Evolutionary conservation across 2,797 vertebrate species (phyloP).

Genomic region (Xenopus petersii): DNA sequence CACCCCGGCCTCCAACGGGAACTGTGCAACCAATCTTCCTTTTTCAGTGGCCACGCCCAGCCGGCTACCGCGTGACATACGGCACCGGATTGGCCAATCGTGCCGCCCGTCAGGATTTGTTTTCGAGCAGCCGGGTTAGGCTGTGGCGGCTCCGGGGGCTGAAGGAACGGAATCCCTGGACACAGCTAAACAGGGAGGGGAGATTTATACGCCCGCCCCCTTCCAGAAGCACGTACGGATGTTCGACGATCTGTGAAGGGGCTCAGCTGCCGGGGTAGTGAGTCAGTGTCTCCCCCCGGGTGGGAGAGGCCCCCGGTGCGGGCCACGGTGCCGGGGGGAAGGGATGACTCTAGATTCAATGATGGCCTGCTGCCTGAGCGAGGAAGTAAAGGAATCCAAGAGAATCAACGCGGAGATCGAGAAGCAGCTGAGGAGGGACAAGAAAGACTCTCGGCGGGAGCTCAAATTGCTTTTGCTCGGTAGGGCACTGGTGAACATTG

Average conservation of each 20-base stretch:
- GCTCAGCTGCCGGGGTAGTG: slow-evolving; percentile 30
- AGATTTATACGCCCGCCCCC: slow-evolving; percentile 34
- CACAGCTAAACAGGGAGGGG: slow-evolving; percentile 47
- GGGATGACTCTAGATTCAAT: slow-evolving; percentile 95
- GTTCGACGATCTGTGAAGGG: slow-evolving; percentile 33
- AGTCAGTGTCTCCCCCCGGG: slow-evolving; percentile 25
- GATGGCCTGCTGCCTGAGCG: slow-evolving; percentile 98
- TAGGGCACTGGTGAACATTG: slow-evolving; percentile 57
- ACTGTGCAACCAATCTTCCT: slow-evolving; percentile 39
- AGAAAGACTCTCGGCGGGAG: slow-evolving; percentile 89
- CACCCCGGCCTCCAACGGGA: slow-evolving; percentile 48
- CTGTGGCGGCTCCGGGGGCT: slow-evolving; percentile 48
- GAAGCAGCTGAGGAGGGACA: slow-evolving; percentile 94
- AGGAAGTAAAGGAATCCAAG: slow-evolving; percentile 98
- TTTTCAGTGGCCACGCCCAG: slow-evolving; percentile 17
- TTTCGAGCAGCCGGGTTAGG: slow-evolving; percentile 53
- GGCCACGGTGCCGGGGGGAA: slow-evolving; percentile 38
- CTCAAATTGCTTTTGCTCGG: slow-evolving; percentile 93
- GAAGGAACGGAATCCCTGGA: slow-evolving; percentile 50
- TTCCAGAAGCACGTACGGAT: slow-evolving; percentile 26
- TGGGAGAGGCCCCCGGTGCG: slow-evolving; percentile 35
- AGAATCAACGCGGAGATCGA: slow-evolving; percentile 97
- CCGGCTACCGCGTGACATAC: slow-evolving; percentile 1
- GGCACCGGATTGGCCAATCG: slow-evolving; percentile 49
- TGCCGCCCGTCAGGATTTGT: slow-evolving; percentile 52